These are phyloP conservation scores for Eumaeus atala DNA, from an alignment of 1,140 invertebrate species.

Conservation along the genomic window DNA sequence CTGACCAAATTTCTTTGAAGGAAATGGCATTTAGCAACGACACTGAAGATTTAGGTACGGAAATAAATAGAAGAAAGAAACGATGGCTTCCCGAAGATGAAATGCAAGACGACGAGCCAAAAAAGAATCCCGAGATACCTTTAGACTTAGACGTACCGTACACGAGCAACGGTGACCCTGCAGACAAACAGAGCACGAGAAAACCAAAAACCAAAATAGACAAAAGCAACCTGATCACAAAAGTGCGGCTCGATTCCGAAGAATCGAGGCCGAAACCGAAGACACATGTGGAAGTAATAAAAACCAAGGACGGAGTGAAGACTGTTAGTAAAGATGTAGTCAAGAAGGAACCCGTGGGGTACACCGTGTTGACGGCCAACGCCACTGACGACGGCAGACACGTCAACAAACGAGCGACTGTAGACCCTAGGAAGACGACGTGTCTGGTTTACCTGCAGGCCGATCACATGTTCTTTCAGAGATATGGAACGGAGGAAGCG, in stretches of 20 bases:
- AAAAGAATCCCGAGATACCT: conserved; percentile 76
- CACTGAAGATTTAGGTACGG: conserved; percentile 48
- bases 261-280: conserved; percentile 77
- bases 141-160: conserved; percentile 78
- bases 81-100: conserved; percentile 74
- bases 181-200: conserved; percentile 62
- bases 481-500: conserved; percentile 93
- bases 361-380: conserved; percentile 69
- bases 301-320: conserved; percentile 75
- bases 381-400: conserved; percentile 75
- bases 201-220: conserved; percentile 70
- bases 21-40: conserved; percentile 38
- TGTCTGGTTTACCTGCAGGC: conserved; percentile 96
- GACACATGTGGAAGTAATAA: conserved; percentile 77
- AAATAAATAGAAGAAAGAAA: conserved; percentile 64
- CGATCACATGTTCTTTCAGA: conserved; percentile 94
- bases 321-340: conserved; percentile 68
- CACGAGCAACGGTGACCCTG: conserved; percentile 75
- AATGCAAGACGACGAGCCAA: conserved; percentile 71
- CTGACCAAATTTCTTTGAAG: conserved; percentile 35
- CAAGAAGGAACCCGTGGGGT: conserved; percentile 67
- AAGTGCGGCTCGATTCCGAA: conserved; percentile 67
- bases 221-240: conserved; percentile 69
- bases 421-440: conserved; percentile 87
- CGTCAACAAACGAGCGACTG: conserved; percentile 81